Evolutionary conservation across 1,140 invertebrate genomes (phyloP), one percentile per base, ranked within the genome.

Genomic region (Trichonephila inaurata): DNA sequence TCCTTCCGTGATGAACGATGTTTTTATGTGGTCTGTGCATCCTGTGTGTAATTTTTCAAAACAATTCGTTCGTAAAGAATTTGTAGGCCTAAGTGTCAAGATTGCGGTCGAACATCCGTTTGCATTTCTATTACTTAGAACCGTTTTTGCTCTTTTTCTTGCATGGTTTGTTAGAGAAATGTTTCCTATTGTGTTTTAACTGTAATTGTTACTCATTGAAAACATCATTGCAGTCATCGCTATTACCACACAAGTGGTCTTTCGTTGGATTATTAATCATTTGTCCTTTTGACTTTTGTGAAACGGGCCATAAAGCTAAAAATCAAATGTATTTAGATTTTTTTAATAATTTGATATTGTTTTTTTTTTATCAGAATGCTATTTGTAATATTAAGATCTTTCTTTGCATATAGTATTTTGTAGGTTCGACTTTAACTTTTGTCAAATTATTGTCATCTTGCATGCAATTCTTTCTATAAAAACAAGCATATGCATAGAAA

Each of bases 81-180:
- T 83, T n/a, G 40, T n/a, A 21, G 44, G n/a, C 16, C 81, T 58
- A 7, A 21, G 81, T 2, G 40, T 7, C n/a, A 24, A 28, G 69
- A 28, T 72, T 72, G 69, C 69, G 69, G 69, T 72, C 69, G 69
- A 28, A 28, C 24, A 72, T 72, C 69, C 69, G 69, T n/a, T 72
- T 4, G 24, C 14, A 28, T 19, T 62, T 62, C 61, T 18, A 62
- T 62, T 21, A 62, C 16, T 21, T 21, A 21, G 33, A 24, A 72
- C 24, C 28, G 69, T 14, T 72, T 24, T 24, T 28, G 24, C 24
- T n/a, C 24, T 28, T 28, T 12, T 8, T 10, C 24, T 72, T 72
- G 69, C 2, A 72, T 33, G 69, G 24, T 28, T 72, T n/a, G 69
- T 72, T 24, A 72, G 69, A 69, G 16, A 14, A 24, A 28, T 28